Conservation (phyloP, 2,888 invertebrate species). For the Pandemis cinnamomeana region DNA sequence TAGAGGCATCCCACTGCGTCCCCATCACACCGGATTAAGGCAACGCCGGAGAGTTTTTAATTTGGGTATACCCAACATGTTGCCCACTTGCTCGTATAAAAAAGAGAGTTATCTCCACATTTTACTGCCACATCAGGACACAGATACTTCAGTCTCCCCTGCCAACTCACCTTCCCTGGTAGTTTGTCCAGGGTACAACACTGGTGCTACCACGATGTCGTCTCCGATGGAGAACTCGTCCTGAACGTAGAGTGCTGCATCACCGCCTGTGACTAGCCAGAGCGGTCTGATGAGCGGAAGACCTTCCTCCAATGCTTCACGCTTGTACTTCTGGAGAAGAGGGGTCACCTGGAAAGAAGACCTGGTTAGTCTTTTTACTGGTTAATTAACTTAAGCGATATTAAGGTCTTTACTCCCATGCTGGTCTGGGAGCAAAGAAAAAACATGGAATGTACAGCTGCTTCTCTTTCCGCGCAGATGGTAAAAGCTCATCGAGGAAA, state of each 20-base stretch:
- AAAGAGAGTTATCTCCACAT: too few species aligned
- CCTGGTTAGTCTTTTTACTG: background rate
- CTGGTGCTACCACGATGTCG: constrained; percentile 95
- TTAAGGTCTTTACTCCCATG: too few species aligned
- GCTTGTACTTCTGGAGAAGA: constrained; percentile 88
- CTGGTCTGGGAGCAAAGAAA: too few species aligned
- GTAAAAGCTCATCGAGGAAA: too few species aligned
- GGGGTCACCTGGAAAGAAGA: constrained; percentile 86
- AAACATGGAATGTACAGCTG: too few species aligned
- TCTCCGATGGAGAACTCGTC: constrained; percentile 96
- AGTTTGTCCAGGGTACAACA: constrained; percentile 88
- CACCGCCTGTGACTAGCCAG: constrained; percentile 94
- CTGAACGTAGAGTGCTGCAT: constrained; percentile 90
- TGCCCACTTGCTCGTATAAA: too few species aligned
- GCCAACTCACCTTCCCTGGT: constrained; percentile 86
- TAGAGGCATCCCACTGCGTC: too few species aligned
- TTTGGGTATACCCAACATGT: too few species aligned
- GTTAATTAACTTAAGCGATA: too few species aligned
- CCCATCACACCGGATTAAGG: too few species aligned
- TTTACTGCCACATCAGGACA: background rate
- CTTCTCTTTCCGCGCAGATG: too few species aligned
- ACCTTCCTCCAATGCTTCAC: constrained; percentile 92
- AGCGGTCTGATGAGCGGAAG: constrained; percentile 93
- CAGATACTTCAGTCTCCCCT: background rate
- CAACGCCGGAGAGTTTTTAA: too few species aligned